Evolutionary conservation across 1,140 invertebrate species (phyloP).

Genomic region (Drosophila fuyamai): DNA sequence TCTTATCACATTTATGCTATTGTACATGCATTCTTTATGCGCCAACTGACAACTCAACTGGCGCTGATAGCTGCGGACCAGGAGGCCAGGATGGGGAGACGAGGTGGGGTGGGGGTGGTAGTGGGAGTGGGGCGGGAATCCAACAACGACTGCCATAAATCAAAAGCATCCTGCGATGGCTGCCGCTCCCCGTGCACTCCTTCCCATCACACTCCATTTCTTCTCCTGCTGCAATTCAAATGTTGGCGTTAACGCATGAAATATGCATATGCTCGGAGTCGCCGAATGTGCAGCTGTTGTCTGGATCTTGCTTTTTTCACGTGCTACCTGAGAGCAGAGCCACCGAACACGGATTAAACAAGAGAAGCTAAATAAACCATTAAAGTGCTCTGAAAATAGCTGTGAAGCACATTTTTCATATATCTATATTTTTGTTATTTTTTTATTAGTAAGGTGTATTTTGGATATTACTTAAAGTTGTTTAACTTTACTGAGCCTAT

Average conservation of each 20-base stretch:
- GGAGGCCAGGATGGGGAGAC: conserved; percentile 4
- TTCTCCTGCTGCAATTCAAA: conserved; percentile 66
- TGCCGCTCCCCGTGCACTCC: background rate
- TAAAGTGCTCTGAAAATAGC: no score
- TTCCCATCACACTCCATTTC: background rate
- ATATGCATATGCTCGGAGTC: conserved; percentile 74
- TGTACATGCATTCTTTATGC: conserved; percentile 75
- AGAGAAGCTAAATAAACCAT: background rate
- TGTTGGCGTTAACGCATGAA: conserved; percentile 84
- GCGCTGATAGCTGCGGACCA: conserved; percentile 57
- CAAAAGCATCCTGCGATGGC: conserved; percentile 67
- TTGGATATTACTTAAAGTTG: no score
- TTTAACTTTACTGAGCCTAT: no score
- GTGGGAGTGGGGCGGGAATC: conserved; percentile 25
- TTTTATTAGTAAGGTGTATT: no score
- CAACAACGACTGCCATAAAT: conserved; percentile 64
- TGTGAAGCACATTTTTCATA: no score
- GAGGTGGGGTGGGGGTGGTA: background rate
- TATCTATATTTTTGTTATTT: no score
- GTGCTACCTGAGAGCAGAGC: conserved; percentile 9
- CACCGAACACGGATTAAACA: background rate
- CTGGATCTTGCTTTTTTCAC: conserved; percentile 42
- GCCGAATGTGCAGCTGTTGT: conserved; percentile 55
- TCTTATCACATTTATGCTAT: conserved; percentile 75
- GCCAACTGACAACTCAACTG: conserved; percentile 69